Conservation (phyloP, 2,113 vertebrate species). For the Brachyistius frenatus region DNA sequence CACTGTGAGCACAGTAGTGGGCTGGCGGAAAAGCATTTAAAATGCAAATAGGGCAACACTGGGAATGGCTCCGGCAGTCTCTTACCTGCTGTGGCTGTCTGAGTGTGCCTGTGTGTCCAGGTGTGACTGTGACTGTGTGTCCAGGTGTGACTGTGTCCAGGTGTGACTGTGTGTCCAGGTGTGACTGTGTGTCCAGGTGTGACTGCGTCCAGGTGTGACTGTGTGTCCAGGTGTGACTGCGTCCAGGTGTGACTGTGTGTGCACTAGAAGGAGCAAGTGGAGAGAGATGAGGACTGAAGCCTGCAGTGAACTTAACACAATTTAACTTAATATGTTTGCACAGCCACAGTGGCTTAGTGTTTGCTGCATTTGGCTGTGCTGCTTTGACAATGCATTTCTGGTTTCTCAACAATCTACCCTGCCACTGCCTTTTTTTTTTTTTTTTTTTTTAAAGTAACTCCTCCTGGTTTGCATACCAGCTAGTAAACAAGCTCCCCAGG, state of each 20-base stretch:
- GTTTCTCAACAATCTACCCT: too few species aligned
- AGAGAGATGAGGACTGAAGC: constrained; percentile 1
- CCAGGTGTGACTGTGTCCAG: background rate
- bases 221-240: too few species aligned
- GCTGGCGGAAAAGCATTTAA: constrained; percentile 79
- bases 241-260: background rate
- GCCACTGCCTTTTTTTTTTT: too few species aligned
- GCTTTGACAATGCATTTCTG: too few species aligned
- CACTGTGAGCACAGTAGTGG: constrained; percentile 79
- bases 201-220: too few species aligned
- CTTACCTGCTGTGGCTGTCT: constrained; percentile 79
- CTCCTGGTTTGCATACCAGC: too few species aligned
- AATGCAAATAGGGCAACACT: constrained; percentile 88
- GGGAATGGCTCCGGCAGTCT: constrained; percentile 88
- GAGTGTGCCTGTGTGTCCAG: constrained; percentile 25
- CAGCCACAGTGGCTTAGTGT: background rate
- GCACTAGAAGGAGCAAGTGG: constrained; percentile 37
- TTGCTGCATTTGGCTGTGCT: background rate
- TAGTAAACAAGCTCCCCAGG: too few species aligned
- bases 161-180: too few species aligned
- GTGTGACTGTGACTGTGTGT: constrained; percentile 57
- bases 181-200: too few species aligned
- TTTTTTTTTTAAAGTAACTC: too few species aligned
- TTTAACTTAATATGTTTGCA: background rate
- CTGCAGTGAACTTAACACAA: background rate